Percentiles rank a stretch among this genome's conserved stretches.
These are phyloP conservation scores for Amphiura filiformis DNA, from an alignment of 35 echinoderm and acorn worm genomes.

Conservation along the genomic window DNA sequence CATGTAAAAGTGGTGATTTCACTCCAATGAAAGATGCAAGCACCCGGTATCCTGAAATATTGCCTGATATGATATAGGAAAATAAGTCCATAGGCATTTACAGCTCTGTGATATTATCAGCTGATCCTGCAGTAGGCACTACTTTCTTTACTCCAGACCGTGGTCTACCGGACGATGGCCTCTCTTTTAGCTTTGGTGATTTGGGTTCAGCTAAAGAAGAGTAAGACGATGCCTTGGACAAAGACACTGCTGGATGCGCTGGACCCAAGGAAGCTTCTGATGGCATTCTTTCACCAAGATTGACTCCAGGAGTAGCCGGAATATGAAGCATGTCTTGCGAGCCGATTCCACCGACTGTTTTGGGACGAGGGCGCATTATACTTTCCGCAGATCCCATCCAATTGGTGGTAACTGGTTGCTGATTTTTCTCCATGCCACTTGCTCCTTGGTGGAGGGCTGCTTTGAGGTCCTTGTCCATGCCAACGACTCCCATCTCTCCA, in stretches of 20 bases:
- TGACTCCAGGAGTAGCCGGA: conserved; percentile 40
- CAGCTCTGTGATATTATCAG: background rate
- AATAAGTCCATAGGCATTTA: too few relatives aligned
- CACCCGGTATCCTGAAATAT: too few relatives aligned
- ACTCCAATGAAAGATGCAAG: too few relatives aligned
- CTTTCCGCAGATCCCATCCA: conserved; percentile 63
- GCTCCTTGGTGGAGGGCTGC: conserved; percentile 73
- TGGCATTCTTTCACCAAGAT: background rate
- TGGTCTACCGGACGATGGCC: background rate
- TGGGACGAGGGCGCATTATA: conserved; percentile 48
- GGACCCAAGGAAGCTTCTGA: background rate
- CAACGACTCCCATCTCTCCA: conserved; percentile 98
- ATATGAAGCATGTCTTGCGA: conserved; percentile 79
- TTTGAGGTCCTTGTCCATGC: conserved; percentile 90
- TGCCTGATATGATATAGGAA: too few relatives aligned
- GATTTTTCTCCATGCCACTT: conserved; percentile 7
- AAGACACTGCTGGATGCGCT: background rate
- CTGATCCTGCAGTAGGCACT: background rate
- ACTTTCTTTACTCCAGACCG: background rate
- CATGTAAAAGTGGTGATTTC: too few relatives aligned
- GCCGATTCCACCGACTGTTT: conserved; percentile 74
- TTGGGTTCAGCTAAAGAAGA: background rate
- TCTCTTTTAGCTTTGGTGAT: background rate
- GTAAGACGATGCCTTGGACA: background rate
- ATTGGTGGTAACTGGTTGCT: background rate